Evolutionary conservation across 2,888 invertebrate species (phyloP), one percentile per base, ranked within the genome.

Genomic region (Synergus umbraculus): DNA sequence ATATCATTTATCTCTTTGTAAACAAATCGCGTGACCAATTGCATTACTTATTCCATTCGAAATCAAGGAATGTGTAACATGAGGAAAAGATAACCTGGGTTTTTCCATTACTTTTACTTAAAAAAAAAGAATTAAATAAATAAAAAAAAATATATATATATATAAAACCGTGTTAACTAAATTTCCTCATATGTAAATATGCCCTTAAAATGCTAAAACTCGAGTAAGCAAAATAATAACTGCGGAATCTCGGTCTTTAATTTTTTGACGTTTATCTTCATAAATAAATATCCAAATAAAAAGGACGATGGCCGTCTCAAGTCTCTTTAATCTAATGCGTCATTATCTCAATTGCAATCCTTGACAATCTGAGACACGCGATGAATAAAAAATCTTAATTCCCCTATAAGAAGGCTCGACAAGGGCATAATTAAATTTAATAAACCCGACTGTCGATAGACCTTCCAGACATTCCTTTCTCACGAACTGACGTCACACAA

Each of bases 371-470:
- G 22, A 60, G 60, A 60, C 60, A 60, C 13, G 13, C 60, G 22
- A 54, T 54, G 54, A 60, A 60, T 60, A 29, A 60, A 60, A 46
- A 60, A 22, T 10, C 60, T 69, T 8, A 44, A 60, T 18, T 60
- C 60, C 4, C 22, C 22, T 18, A 60, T 18, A 60, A 60, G 60
- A 63, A 65, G 77, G 44, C 63, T 77, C 63, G 29, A 78, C 22
- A 44, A 80, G 77, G 82, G 78, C 81, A 84, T 87, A 87, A 89
- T 88, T 88, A 86, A 88, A 88, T 88, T 86, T 82, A 87, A 88
- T 86, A 85, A 37, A 86, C 82, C 43, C 77, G 67, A 60, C 79
- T 79, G 79, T 83, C 82, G 82, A 78, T 79, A 83, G 84, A 84
- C 84, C 86, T 85, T 86, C 83, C 79, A 79, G 76, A 81, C 69